Base-by-base conservation (phyloP, 2,797 vertebrate species). In the Halcyon badia region DNA sequence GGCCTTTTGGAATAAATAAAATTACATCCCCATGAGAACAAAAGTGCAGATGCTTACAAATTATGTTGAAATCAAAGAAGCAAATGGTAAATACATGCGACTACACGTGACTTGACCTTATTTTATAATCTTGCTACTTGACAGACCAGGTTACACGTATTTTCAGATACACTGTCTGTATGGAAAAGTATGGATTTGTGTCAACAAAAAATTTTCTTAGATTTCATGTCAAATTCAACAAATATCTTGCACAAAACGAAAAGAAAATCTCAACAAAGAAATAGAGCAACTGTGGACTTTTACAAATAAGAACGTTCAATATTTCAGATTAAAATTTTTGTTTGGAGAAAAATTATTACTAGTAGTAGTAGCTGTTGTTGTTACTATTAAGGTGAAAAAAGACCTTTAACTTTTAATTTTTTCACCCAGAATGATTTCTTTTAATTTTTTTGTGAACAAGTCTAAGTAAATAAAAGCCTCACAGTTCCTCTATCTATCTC, bases 81-180 rank as follows among this genome's bases (percentile, higher is more conserved):
- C 10, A 13, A 76, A 60, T 1, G 3, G 41, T 26, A 83, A 66
- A 68, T 42, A 46, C 0, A 0, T n/a, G 56, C 1, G 2, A 46
- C 48, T 76, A 12, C 0, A 1, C 13, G 5, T 42, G 31, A 48
- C 39, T 64, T 85, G 60, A 68, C 56, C 28, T 64, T 48, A 35
- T 44, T 80, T 87, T 35, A 37, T 60, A 39, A 39, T 78, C 28
- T 64, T 69, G 15, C n/a, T 73, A 10, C 44, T 46, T 81, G 37
- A 42, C 21, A 54, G 60, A 58, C 25, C 37, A 35, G 52, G 20
- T 57, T 66, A n/a, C 30, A 52, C 0, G 0, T 62, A 46, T 70
- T 83, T 80, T 42, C 69, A 58, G 26, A 7, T 18, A 6, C 8
- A 10, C 11, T 57, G 58, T 14, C 10, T 28, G 20, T 48, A 48